These are phyloP conservation scores for Caranx ignobilis DNA, from an alignment of 2,113 vertebrate genomes.

Conservation along the genomic window DNA sequence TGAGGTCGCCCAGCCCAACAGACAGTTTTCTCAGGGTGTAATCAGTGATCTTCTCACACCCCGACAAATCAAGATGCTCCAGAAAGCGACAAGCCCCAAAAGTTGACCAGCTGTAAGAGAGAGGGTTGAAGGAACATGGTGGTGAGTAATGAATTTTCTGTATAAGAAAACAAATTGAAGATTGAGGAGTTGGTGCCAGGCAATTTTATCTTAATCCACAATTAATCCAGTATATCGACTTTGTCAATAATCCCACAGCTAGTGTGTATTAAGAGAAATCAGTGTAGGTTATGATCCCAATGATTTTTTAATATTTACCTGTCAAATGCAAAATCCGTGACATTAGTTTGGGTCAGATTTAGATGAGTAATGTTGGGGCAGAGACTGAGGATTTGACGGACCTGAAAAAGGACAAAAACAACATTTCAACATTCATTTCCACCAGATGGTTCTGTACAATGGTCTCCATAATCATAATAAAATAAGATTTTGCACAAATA, in stretches of 20 bases:
- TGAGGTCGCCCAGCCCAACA: slow-evolving; percentile 88
- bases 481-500: slow-evolving; percentile 60
- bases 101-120: slow-evolving; percentile 88
- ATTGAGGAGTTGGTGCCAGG: no score
- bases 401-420: slow-evolving; percentile 78
- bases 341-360: slow-evolving; percentile 95
- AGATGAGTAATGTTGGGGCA: slow-evolving; percentile 94
- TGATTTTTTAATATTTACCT: slow-evolving; percentile 63
- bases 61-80: slow-evolving; percentile 94
- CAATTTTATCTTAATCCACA: not conserved
- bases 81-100: slow-evolving; percentile 89
- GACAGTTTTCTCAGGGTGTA: slow-evolving; percentile 91
- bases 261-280: not conserved
- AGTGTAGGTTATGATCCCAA: not conserved
- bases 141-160: not conserved
- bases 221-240: not conserved
- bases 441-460: not conserved
- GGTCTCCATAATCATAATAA: not conserved
- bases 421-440: not conserved
- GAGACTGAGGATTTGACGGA: slow-evolving; percentile 94
- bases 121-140: not conserved
- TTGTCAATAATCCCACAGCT: not conserved
- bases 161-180: no score
- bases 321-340: slow-evolving; percentile 87
- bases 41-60: slow-evolving; percentile 96